phyloP scores from a whole-genome alignment of 2,888 invertebrate genomes.

The Drosophila neoperkinsi region DNA sequence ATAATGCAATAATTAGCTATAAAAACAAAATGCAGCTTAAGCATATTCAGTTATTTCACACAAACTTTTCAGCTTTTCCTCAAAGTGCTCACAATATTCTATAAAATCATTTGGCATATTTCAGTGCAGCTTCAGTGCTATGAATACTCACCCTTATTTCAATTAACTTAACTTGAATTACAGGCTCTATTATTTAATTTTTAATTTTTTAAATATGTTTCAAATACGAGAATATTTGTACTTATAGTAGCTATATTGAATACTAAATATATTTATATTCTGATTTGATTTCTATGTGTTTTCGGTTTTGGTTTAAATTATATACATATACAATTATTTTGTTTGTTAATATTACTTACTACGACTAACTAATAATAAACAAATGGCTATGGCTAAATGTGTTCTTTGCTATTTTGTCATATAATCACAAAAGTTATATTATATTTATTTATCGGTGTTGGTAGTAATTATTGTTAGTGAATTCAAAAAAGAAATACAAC shows the following conservation, averaged over 20 bases:
- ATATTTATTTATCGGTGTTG: slow-evolving; percentile 77
- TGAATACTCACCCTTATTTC: slow-evolving; percentile 51
- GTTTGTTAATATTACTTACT: slow-evolving; percentile 46
- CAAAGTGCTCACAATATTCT: slow-evolving; percentile 56
- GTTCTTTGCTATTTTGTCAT: slow-evolving; percentile 79
- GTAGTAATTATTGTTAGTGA: slow-evolving; percentile 73
- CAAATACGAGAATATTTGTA: slow-evolving; percentile 48
- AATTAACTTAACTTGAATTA: slow-evolving; percentile 39
- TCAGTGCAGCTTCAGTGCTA: slow-evolving; percentile 66
- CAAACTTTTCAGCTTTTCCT: slow-evolving; percentile 68
- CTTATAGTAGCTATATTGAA: slow-evolving; percentile 61
- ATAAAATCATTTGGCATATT: slow-evolving; percentile 51
- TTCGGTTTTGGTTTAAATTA: slow-evolving; percentile 20
- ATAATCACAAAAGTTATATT: slow-evolving; percentile 67
- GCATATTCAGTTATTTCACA: slow-evolving; percentile 69
- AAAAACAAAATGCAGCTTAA: slow-evolving; percentile 66
- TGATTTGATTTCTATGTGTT: slow-evolving; percentile 46
- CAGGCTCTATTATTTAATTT: slow-evolving; percentile 19
- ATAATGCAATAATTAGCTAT: slow-evolving; percentile 67
- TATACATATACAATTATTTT: slow-evolving; percentile 29
- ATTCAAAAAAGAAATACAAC: slow-evolving; percentile 33
- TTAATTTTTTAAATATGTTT: slow-evolving; percentile 33
- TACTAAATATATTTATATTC: slow-evolving; percentile 37
- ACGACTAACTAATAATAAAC: slow-evolving; percentile 52
- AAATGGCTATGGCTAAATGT: slow-evolving; percentile 68